Conservation (phyloP, 2,113 vertebrate species). For the Ctenodactylus gundi region DNA sequence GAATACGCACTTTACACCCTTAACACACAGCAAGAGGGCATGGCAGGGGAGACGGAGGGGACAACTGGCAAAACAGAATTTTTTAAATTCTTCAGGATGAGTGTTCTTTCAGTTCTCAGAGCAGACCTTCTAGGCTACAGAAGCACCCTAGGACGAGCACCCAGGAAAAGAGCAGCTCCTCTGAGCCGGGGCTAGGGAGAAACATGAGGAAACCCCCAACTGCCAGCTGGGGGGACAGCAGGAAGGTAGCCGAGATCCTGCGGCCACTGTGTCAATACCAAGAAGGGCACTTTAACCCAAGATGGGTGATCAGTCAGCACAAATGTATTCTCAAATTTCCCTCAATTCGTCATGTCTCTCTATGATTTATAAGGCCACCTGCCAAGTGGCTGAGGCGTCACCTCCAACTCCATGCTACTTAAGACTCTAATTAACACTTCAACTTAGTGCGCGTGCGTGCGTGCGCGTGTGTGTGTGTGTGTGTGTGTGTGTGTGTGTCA, state of each 20-base stretch:
- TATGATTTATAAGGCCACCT: not conserved
- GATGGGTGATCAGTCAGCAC: not conserved
- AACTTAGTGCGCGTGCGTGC: too few relatives aligned
- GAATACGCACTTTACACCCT: constrained; percentile 67
- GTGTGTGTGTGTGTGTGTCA: too few relatives aligned
- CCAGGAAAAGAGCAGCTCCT: not conserved
- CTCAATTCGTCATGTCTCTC: not conserved
- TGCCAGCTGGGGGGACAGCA: not conserved
- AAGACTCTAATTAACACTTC: not conserved
- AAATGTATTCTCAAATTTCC: not conserved
- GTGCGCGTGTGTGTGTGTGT: too few relatives aligned
- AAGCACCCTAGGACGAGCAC: not conserved
- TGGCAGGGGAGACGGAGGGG: not conserved
- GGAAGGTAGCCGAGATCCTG: not conserved
- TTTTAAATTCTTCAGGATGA: constrained; percentile 3
- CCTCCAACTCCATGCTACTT: not conserved
- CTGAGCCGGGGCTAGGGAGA: not conserved
- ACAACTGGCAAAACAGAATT: not conserved
- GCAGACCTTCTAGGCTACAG: too few relatives aligned
- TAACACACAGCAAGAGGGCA: not conserved
- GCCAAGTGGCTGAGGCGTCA: not conserved
- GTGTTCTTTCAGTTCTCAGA: not conserved
- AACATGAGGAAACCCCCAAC: not conserved
- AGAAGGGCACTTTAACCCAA: not conserved
- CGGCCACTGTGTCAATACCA: not conserved